Conservation (phyloP, 2,888 invertebrate genomes). For the Pristionchus exspectatus region DNA sequence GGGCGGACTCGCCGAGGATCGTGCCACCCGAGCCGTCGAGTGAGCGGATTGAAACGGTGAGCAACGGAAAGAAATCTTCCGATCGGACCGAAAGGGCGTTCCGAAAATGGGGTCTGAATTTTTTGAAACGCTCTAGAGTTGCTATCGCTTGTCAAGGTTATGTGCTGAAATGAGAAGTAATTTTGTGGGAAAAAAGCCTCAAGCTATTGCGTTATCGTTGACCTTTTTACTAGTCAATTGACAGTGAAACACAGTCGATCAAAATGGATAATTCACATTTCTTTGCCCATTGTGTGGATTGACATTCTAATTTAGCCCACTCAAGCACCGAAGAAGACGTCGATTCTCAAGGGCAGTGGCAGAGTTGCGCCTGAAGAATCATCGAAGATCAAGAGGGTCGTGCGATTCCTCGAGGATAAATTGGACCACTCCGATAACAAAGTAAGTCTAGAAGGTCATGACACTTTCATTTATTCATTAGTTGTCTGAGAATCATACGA, state of each 20-base stretch:
- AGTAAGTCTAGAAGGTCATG: background rate
- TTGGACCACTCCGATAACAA: conserved; percentile 60
- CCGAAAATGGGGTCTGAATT: background rate
- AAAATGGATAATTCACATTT: background rate
- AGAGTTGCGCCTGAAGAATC: conserved; percentile 29
- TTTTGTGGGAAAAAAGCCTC: too few relatives aligned
- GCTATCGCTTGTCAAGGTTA: too few relatives aligned
- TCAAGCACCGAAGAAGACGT: conserved; percentile 30
- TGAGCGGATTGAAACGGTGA: background rate
- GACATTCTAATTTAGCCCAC: conserved; percentile 34
- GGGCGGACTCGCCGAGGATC: background rate
- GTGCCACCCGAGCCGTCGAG: background rate
- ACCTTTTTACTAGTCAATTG: background rate
- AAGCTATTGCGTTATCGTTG: background rate
- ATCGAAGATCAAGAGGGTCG: conserved; percentile 59
- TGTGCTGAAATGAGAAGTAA: too few relatives aligned
- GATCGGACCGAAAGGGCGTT: background rate
- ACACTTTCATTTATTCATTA: background rate
- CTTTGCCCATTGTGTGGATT: background rate
- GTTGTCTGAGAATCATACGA: too few relatives aligned
- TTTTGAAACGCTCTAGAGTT: too few relatives aligned
- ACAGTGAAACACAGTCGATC: background rate
- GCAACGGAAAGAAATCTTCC: background rate
- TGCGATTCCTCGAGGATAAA: conserved; percentile 62
- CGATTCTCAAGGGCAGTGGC: conserved; percentile 3